phyloP scores from a whole-genome alignment of 1,140 invertebrate genomes.

The Orussus abietinus region DNA sequence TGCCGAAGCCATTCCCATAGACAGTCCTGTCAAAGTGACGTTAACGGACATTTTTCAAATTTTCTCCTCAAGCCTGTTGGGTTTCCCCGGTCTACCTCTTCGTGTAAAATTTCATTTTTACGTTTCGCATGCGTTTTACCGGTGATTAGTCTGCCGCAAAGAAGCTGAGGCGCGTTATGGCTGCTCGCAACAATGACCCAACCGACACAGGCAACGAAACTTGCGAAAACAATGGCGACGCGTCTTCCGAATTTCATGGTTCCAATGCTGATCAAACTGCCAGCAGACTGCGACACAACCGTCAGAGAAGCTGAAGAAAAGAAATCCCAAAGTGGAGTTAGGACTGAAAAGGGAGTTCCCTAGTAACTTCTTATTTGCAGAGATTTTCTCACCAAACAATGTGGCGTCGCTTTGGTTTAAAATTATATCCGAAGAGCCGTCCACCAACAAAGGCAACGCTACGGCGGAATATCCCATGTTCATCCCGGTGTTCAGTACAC shows the following conservation, averaged over 20 bases:
- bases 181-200: conserved; percentile 48
- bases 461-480: conserved; percentile 38
- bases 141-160: conserved; percentile 48
- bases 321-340: conserved; percentile 4
- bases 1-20: conserved; percentile 25
- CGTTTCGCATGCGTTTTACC: too few relatives aligned
- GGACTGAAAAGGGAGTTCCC: not conserved
- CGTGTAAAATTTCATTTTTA: too few relatives aligned
- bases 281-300: conserved; percentile 15
- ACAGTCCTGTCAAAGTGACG: conserved; percentile 42
- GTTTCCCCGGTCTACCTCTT: too few relatives aligned
- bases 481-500: conserved; percentile 26
- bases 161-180: conserved; percentile 29
- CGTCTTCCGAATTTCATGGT: conserved; percentile 44
- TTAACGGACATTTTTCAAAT: too few relatives aligned
- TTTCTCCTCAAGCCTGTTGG: too few relatives aligned
- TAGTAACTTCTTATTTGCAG: conserved; percentile 3
- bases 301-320: conserved; percentile 20
- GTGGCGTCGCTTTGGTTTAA: conserved; percentile 15
- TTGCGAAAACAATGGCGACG: conserved; percentile 39
- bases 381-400: conserved; percentile 19
- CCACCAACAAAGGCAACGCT: conserved; percentile 25
- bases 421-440: conserved; percentile 10
- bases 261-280: conserved; percentile 15
- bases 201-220: conserved; percentile 46